Evolutionary conservation across 1,140 invertebrate species (phyloP), one percentile per base, ranked within the genome.

Genomic region (Periplaneta americana): DNA sequence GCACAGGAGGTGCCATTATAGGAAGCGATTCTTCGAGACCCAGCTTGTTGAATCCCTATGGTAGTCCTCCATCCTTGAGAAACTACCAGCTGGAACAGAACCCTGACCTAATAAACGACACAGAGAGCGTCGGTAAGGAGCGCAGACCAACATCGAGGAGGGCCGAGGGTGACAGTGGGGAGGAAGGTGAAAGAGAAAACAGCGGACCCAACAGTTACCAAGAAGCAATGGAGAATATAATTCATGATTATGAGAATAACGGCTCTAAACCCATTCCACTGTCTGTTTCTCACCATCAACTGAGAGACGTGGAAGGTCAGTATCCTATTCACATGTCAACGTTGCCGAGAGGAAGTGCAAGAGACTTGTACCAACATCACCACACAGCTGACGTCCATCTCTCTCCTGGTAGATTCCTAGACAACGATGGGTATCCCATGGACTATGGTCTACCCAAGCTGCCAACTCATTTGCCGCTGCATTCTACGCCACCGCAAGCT

Each of bases 381-480:
- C 91, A 92, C 82, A 91, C 92, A 9, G 91, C 92, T 4, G 92
- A 94, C 85, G 92, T 93, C 22, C 92, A 93, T 84, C 86, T 93
- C 22, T 93, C 93, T 85, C 92, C 93, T 0, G 90, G 91, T 0
- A 92, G 92, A 82, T 92, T 93, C 84, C 88, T 95, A 82, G 95
- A 95, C 80, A 91, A 90, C 48, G 94, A 95, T 81, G 94, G 93
- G 0, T 96, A 95, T 86, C 94, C 94, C 0, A 89, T 94, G 28
- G 95, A 96, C 84, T 96, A 95, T 83, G 95, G 95, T 78, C 87
- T 95, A 18, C 94, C 93, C 1, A 94, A 94, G 85, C 89, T 94
- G 35, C 88, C 90, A 34, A 66, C 88, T 80, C 88, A 84, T 76
- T 83, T 90, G 83, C 88, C 89, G 82, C 85, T 89, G 88, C 87